These are phyloP conservation scores for Corythucha ciliata DNA, from an alignment of 2,888 invertebrate species.

Conservation along the genomic window DNA sequence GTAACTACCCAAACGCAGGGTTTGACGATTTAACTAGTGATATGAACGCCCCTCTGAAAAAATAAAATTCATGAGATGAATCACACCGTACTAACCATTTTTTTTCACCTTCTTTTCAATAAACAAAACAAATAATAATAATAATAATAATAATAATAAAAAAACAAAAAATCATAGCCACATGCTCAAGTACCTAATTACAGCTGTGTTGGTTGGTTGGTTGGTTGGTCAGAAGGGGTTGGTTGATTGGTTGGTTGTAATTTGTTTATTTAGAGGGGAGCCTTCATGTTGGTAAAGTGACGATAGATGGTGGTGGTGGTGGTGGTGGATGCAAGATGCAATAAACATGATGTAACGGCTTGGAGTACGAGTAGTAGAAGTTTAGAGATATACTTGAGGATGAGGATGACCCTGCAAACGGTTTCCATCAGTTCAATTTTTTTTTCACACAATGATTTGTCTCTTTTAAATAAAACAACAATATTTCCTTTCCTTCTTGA, in stretches of 20 bases:
- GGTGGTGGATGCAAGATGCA: too few relatives aligned
- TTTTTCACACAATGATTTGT: slow-evolving; percentile 16
- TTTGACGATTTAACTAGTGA: too few relatives aligned
- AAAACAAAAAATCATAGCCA: slow-evolving; percentile 19
- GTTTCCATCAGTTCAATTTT: slow-evolving; percentile 27
- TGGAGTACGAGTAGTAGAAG: too few relatives aligned
- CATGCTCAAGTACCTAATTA: slow-evolving; percentile 30
- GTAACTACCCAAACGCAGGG: too few relatives aligned
- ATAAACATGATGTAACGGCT: slow-evolving; percentile 29
- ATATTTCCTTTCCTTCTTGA: neutral
- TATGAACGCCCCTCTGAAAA: too few relatives aligned
- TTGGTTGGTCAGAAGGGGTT: slow-evolving; percentile 31
- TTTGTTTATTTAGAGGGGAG: slow-evolving; percentile 28
- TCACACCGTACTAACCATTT: neutral
- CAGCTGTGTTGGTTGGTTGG: slow-evolving; percentile 32
- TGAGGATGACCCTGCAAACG: slow-evolving; percentile 28
- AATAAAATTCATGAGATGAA: too few relatives aligned
- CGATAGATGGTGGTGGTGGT: slow-evolving; percentile 28
- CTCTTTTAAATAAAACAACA: slow-evolving; percentile 18
- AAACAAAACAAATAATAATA: slow-evolving; percentile 7
- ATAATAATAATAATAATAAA: slow-evolving; percentile 9
- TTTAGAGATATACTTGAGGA: slow-evolving; percentile 28
- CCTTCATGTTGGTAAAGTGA: slow-evolving; percentile 31
- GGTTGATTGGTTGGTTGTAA: slow-evolving; percentile 29
- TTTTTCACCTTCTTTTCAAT: neutral